phyloP scores from a whole-genome alignment of 2,888 invertebrate genomes.

The Tenthredo mesomela region DNA sequence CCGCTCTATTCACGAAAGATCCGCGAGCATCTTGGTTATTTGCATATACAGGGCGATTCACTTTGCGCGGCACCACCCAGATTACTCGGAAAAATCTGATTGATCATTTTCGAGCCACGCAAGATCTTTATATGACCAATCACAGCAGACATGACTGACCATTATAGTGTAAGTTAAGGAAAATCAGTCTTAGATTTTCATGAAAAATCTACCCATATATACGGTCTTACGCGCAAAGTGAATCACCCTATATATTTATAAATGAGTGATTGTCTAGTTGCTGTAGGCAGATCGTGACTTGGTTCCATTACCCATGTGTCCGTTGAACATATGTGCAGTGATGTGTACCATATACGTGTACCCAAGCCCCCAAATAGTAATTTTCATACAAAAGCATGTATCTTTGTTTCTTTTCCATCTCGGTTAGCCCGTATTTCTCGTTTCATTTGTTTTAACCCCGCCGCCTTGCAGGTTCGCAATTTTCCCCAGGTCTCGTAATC shows the following conservation, averaged over 20 bases:
- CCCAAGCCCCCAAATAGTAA: neutral
- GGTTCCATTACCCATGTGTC: neutral
- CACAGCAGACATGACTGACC: too few relatives aligned
- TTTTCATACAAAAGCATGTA: conserved; percentile 8
- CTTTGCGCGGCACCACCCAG: too few relatives aligned
- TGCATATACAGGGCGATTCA: neutral
- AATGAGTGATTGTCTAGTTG: neutral
- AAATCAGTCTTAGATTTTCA: too few relatives aligned
- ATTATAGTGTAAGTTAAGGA: too few relatives aligned
- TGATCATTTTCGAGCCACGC: too few relatives aligned
- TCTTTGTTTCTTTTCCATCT: conserved; percentile 34
- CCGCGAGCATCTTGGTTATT: conserved; percentile 19
- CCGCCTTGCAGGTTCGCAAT: conserved; percentile 28
- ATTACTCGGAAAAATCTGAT: too few relatives aligned
- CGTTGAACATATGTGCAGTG: neutral
- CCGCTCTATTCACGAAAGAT: conserved; percentile 15
- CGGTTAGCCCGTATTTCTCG: conserved; percentile 30
- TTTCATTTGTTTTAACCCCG: conserved; percentile 3
- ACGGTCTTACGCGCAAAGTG: too few relatives aligned
- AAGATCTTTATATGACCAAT: too few relatives aligned
- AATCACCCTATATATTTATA: neutral
- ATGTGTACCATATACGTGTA: neutral
- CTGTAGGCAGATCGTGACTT: neutral
- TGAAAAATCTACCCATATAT: too few relatives aligned
- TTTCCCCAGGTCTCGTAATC: conserved; percentile 41